Percentiles rank a stretch among this genome's conserved stretches.
Conservation (phyloP, 2,113 vertebrate genomes). For the Cryptomyrus ogoouensis region DNA sequence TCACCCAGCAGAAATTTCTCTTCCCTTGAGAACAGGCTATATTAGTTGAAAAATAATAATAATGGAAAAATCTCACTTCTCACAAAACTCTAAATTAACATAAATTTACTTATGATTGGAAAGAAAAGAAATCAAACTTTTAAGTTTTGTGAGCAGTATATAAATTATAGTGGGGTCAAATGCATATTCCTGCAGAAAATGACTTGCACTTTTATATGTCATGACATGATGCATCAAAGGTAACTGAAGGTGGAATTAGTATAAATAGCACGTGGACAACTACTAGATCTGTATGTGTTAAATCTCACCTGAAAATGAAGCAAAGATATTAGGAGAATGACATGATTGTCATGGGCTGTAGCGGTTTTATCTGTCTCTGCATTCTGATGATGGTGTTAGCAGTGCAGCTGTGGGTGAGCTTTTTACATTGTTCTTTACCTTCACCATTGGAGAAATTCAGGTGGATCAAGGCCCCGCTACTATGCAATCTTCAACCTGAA, state of each 20-base stretch:
- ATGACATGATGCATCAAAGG: not conserved
- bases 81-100: not conserved
- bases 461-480: not conserved
- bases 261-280: constrained; percentile 22
- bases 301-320: constrained; percentile 18
- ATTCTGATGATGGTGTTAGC: not conserved
- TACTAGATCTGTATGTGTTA: constrained; percentile 30
- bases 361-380: not conserved
- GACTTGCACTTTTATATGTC: constrained; percentile 2
- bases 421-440: not conserved
- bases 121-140: not conserved
- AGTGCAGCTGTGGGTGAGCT: not conserved
- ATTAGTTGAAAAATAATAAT: not conserved
- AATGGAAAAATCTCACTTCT: not conserved
- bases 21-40: not conserved
- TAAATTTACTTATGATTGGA: not conserved
- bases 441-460: not conserved
- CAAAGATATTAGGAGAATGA: constrained; percentile 29
- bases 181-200: not conserved
- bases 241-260: constrained; percentile 13
- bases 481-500: not conserved
- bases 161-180: not conserved
- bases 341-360: constrained; percentile 31
- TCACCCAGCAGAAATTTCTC: not conserved
- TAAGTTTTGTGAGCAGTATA: not conserved